These are phyloP conservation scores for Phlogophora meticulosa DNA, from an alignment of 2,888 invertebrate species.

Conservation along the genomic window DNA sequence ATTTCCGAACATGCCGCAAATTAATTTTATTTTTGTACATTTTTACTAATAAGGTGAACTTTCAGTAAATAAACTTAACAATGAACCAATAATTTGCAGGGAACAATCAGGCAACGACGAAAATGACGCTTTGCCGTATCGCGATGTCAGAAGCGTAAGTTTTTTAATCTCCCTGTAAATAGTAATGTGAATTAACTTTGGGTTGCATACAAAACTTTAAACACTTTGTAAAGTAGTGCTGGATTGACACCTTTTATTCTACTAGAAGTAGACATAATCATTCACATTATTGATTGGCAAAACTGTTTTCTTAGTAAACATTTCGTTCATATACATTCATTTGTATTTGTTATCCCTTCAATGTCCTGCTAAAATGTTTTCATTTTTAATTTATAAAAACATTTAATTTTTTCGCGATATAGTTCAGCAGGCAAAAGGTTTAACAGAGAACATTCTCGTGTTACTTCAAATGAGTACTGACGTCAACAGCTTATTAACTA, in stretches of 20 bases:
- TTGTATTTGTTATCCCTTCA: conserved; percentile 36
- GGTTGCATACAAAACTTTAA: conserved; percentile 36
- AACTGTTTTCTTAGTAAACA: conserved; percentile 38
- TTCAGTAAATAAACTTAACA: conserved; percentile 50
- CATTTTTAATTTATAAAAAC: neutral
- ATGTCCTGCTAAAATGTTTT: conserved; percentile 5
- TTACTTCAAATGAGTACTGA: conserved; percentile 33
- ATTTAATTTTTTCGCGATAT: neutral
- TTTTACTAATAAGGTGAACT: too few species aligned
- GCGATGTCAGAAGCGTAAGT: conserved; percentile 96
- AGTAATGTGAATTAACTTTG: conserved; percentile 36
- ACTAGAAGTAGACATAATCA: conserved; percentile 54
- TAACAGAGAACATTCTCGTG: neutral
- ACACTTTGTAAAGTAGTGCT: conserved; percentile 55
- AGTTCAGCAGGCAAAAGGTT: conserved; percentile 19
- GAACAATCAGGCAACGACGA: conserved; percentile 98
- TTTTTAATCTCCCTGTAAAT: conserved; percentile 58
- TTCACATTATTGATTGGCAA: conserved; percentile 37
- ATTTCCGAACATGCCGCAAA: too few species aligned
- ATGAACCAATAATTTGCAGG: conserved; percentile 84
- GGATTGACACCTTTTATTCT: conserved; percentile 43
- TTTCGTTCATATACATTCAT: conserved; percentile 46
- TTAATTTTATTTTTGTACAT: too few species aligned
- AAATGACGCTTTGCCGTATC: conserved; percentile 96
- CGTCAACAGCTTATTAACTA: conserved; percentile 38